Evolutionary conservation across 2,113 vertebrate genomes (phyloP).

Genomic region (Brachyhypopomus gauderio): DNA sequence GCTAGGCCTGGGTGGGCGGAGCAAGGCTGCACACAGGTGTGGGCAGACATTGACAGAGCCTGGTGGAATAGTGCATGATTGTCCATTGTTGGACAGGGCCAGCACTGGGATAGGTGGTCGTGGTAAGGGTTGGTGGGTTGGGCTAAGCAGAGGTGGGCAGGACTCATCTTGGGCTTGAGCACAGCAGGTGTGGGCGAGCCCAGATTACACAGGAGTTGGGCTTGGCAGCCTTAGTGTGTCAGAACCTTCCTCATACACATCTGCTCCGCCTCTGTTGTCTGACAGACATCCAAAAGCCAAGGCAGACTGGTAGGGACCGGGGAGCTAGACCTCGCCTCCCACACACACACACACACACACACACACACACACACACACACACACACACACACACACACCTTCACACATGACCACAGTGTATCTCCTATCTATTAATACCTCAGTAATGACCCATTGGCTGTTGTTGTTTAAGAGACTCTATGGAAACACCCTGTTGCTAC

Average conservation of each 20-base stretch:
- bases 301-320: constrained; percentile 59
- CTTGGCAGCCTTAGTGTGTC: constrained; percentile 61
- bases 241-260: constrained; percentile 66
- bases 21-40: too few relatives aligned
- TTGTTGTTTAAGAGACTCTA: too few relatives aligned
- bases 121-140: too few relatives aligned
- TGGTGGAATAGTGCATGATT: too few relatives aligned
- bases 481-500: neutral
- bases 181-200: too few relatives aligned
- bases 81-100: too few relatives aligned
- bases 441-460: neutral
- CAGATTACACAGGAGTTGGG: neutral
- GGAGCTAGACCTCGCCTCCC: constrained; percentile 57
- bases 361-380: neutral
- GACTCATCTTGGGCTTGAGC: too few relatives aligned
- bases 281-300: constrained; percentile 5
- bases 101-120: too few relatives aligned
- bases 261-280: constrained; percentile 49
- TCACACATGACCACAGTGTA: constrained; percentile 7
- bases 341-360: neutral
- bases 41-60: too few relatives aligned
- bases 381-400: constrained; percentile 28
- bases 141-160: too few relatives aligned
- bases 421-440: neutral
- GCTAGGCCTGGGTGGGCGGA: too few relatives aligned